phyloP scores from a whole-genome alignment of 23 tunicate genomes.

The Clavelina lepadiformis region DNA sequence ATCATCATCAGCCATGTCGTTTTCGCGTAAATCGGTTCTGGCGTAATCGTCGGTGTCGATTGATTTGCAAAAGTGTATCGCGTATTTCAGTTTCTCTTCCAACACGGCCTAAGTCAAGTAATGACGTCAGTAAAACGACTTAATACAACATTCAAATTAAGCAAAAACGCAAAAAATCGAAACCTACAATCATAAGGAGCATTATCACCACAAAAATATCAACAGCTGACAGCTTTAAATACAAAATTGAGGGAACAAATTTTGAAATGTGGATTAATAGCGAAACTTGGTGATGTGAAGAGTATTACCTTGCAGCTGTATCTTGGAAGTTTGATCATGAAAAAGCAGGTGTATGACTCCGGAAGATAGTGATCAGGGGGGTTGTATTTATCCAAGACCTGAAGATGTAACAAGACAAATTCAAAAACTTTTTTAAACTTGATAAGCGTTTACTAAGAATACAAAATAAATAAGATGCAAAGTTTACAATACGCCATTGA shows the following conservation, averaged over 20 bases:
- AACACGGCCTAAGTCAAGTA: conserved; percentile 68
- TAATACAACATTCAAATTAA: no score
- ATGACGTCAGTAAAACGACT: no score
- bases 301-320: conserved; percentile 87
- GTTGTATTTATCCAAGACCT: conserved; percentile 82
- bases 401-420: neutral
- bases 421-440: conserved; percentile 1
- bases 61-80: conserved; percentile 90
- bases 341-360: conserved; percentile 89
- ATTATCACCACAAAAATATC: no score
- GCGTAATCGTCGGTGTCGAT: conserved; percentile 96
- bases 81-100: conserved; percentile 80
- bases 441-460: neutral
- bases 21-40: conserved; percentile 41
- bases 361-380: conserved; percentile 88
- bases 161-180: no score
- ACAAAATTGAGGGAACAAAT: no score
- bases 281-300: no score
- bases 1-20: conserved; percentile 31
- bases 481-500: neutral
- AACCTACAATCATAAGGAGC: no score
- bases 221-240: no score
- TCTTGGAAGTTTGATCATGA: conserved; percentile 74
- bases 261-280: no score
- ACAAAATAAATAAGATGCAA: neutral